Evolutionary conservation across 1,140 invertebrate species (phyloP).

Genomic region (Drosophila littoralis): DNA sequence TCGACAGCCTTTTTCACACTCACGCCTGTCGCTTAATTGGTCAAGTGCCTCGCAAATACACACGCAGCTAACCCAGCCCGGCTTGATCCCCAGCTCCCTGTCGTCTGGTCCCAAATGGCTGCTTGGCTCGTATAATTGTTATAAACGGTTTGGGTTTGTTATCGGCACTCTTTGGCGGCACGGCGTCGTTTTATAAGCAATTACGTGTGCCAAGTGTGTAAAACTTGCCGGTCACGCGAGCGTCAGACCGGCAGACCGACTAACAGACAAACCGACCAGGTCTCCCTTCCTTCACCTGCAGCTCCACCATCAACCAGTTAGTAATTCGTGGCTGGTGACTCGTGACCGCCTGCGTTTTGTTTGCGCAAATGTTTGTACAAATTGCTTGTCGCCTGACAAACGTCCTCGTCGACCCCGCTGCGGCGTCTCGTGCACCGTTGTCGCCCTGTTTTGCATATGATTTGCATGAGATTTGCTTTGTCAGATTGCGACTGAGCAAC

Average conservation of each 20-base stretch:
- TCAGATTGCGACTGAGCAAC: constrained; percentile 56
- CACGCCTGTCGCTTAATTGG: constrained; percentile 10
- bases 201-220: constrained; percentile 67
- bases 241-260: not conserved
- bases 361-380: constrained; percentile 66
- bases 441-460: constrained; percentile 65
- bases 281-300: not conserved
- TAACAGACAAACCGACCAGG: too few relatives aligned
- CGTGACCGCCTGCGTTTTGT: constrained; percentile 59
- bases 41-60: not conserved
- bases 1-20: constrained; percentile 13
- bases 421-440: constrained; percentile 15
- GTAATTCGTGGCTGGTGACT: constrained; percentile 12
- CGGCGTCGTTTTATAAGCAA: constrained; percentile 63
- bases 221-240: constrained; percentile 71
- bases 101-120: constrained; percentile 11
- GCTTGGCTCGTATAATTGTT: constrained; percentile 43
- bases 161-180: constrained; percentile 20
- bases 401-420: not conserved
- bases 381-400: constrained; percentile 68
- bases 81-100: not conserved
- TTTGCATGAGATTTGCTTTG: constrained; percentile 66
- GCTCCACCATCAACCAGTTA: not conserved
- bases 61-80: constrained; percentile 5
- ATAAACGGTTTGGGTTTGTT: constrained; percentile 42